These are phyloP conservation scores for Mesocentrotus franciscanus DNA, from an alignment of 53 echinoderm and acorn worm genomes.

Conservation along the genomic window DNA sequence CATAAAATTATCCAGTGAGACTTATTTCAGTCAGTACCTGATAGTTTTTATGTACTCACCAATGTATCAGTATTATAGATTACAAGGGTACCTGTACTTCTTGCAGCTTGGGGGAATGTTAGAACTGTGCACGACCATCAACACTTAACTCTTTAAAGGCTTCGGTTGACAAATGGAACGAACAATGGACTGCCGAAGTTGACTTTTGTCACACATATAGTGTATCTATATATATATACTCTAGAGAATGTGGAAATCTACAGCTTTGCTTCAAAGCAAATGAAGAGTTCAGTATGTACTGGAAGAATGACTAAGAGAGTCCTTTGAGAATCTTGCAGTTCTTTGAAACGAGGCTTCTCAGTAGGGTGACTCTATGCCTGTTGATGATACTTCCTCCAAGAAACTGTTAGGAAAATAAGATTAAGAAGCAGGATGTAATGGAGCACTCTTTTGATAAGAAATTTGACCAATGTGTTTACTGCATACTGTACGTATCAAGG, in stretches of 20 bases:
- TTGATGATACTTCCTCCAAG: constrained; percentile 43
- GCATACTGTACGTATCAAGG: background rate
- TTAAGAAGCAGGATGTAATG: background rate
- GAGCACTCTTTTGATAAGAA: background rate
- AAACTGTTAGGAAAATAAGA: constrained; percentile 1
- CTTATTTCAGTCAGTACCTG: background rate
- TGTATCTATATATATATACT: too few species aligned
- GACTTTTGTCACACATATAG: too few species aligned
- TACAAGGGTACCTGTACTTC: background rate
- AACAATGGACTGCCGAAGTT: too few species aligned
- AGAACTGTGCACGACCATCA: background rate
- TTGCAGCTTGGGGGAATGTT: background rate
- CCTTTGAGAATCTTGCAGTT: background rate
- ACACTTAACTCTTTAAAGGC: background rate
- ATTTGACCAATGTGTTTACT: background rate
- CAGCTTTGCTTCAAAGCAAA: too few species aligned
- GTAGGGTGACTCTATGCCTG: constrained; percentile 44
- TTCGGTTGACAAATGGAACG: too few species aligned
- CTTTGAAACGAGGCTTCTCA: background rate
- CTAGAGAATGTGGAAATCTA: too few species aligned
- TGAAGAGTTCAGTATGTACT: background rate
- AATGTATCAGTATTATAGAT: background rate
- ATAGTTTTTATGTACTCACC: background rate
- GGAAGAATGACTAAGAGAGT: background rate
- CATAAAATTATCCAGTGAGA: too few species aligned